Evolutionary conservation across 2,888 invertebrate genomes (phyloP), one percentile per base, ranked within the genome.

Genomic region (Drosophila eohydei): DNA sequence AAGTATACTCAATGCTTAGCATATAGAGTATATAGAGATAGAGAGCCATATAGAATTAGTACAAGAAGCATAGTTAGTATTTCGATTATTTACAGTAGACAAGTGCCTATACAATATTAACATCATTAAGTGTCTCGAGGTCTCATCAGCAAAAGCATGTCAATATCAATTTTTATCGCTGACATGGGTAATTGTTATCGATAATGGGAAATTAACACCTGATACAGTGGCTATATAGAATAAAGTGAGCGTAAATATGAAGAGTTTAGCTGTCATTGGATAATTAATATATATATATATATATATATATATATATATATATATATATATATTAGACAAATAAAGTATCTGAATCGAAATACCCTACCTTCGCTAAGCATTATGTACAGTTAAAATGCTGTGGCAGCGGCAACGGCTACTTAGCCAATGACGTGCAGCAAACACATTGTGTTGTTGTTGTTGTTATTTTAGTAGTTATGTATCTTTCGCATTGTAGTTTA

Each of bases 361-460:
- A 21, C 34, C 40, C 12, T 26, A 4, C 46, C 38, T 14, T 30
- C 36, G 28, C 16, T 7, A 40, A 51, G 40, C 36, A 26, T 21
- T 2, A 14, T 14, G 8, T 21, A 9, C 1, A 9, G 14, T 16
- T 12, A 36, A 28, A 30, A 36, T 40, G 48, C n/a, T 44, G 41
- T 56, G 16, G 64, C 32, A 60, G 58, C 57, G 50, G 50, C 40
- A 63, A 51, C 30, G 63, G 50, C 65, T 74, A 69, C 74, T 77
- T 70, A 58, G 62, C 62, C 62, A 69, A 69, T 69, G 60, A 74
- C 44, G 65, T 60, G 74, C 69, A 78, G 74, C 59, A 48, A 63
- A 32, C 64, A 34, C 51, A 52, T 57, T 62, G 44, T 62, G 50
- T 30, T 11, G n/a, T 9, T 48, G n/a, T 65, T 59, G 60, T 43